Base-by-base conservation (phyloP, 1,140 invertebrate genomes). In the Diabrotica virgifera region DNA sequence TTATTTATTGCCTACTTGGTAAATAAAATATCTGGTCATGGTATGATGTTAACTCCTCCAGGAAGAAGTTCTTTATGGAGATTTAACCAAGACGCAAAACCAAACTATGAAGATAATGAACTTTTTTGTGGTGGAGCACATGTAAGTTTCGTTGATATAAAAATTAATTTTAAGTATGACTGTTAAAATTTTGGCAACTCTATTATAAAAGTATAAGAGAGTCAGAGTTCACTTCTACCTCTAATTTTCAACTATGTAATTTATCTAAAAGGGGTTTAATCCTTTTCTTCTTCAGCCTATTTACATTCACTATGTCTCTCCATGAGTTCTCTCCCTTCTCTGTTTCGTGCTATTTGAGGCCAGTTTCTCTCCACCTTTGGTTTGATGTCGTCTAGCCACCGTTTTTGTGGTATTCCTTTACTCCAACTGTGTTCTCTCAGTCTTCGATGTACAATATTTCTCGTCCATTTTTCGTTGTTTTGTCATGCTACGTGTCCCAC, bases 1-100 rank as follows among this genome's bases (percentile, higher is more conserved):
- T 11, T 50, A 0, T n/a, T 6, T 59, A 35, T 36, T 24, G 24
- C 12, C 13, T 13, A 14, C 10, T n/a, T 14, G 36, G 14, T 59
- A 13, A 11, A 11, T 50, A n/a, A 24, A 8, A 59, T 59, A 59
- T 12, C 37, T 38, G 85, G 83, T 7, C 90, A 92, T 79, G 90
- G 90, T 8, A 85, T 87, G 79, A 77, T 92, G 72, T 75, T 89
- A 66, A 82, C 87, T 65, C 90, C 90, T 0, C 83, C 87, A 5
- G 85, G 86, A 59, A 82, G 90, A 62, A 85, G 85, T 63, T 84
- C 85, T 35, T 80, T 87, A 38, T 91, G 88, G 87, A 82, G 89
- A 59, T 80, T 80, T 58, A 84, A 87, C 38, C 79, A 79, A 52
- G 70, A 79, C 0, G 85, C 85, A 2, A 83, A 84, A 0, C 62